phyloP scores from a whole-genome alignment of 2,113 vertebrate species.

The Cephalopholis sonnerati region DNA sequence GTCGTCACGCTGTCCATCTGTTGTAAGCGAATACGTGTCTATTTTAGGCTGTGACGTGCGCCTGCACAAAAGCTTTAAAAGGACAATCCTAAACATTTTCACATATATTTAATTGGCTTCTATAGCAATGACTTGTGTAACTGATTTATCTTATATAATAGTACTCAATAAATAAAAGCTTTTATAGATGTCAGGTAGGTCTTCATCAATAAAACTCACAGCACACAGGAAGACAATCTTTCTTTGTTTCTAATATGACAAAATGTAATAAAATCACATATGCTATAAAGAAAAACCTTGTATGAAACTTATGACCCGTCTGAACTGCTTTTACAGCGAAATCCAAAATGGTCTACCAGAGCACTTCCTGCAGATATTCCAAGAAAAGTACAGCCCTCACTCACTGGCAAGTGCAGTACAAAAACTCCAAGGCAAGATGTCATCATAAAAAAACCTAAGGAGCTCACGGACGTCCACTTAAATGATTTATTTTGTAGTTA shows the following conservation, averaged over 20 bases:
- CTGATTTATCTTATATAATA: background rate
- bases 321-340: background rate
- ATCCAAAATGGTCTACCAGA: background rate
- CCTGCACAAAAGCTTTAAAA: background rate
- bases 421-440: slow-evolving; percentile 30
- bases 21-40: background rate
- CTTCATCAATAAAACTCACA: background rate
- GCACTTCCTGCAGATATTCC: background rate
- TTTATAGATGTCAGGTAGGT: background rate
- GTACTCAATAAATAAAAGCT: background rate
- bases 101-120: slow-evolving; percentile 4
- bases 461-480: slow-evolving; percentile 37
- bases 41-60: background rate
- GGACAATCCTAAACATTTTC: slow-evolving; percentile 4
- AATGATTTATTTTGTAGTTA: slow-evolving; percentile 50
- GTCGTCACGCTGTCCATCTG: slow-evolving; percentile 34
- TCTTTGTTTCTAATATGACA: background rate
- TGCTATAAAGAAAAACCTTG: background rate
- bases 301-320: background rate
- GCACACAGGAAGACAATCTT: background rate
- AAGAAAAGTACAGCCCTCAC: slow-evolving; percentile 1
- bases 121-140: background rate
- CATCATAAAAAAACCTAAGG: slow-evolving; percentile 26
- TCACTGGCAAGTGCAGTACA: background rate
- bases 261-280: background rate